Base-by-base conservation (phyloP, 2,113 vertebrate species). In the Mola mola region DNA sequence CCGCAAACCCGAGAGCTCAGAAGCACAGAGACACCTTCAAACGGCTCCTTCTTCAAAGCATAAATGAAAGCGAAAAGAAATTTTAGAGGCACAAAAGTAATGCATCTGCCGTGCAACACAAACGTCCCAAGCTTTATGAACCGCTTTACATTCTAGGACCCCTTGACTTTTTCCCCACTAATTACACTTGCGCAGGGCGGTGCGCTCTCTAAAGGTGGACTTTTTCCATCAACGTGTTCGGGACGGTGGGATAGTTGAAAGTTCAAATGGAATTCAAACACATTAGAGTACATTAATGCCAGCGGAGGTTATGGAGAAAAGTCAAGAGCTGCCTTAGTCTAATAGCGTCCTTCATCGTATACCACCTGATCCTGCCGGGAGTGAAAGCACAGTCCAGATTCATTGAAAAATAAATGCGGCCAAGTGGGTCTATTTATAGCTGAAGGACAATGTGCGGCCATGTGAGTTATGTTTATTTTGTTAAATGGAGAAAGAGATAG, bases 361-460 rank as follows among this genome's bases (percentile, higher is more conserved):
- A 75, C 75, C 78, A 75, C 65, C 73, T 72, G 67, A 76, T 80
- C 73, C 38, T 58, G 66, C 66, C 28, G 28, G 56, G 21, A 41
- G 17, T 56, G 31, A 19, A 59, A 63, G 53, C 29, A 17, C 51
- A 37, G 49, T 48, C 74, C 58, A 65, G 72, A 63, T 72, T 76
- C 70, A 79, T 74, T 89, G 85, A 87, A 76, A 72, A 84, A 84
- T 75, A 78, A 78, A 84, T 49, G 52, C 62, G 67, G 66, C 33
- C 76, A 50, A 85, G 66, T 69, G 51, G 49, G 48, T 81, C 55
- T 80, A 85, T 79, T 86, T 79, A 78, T 75, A 81, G 82, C 66
- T 63, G 73, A 69, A 72, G 80, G 75, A 80, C 82, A 75, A 67
- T 68, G 57, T 50, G 55, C 28, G 52, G 34, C 47, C 49, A 56